Percentiles rank a stretch among this genome's conserved stretches.
Conservation (phyloP, 2,797 vertebrate species). For the Cottoperca gobio region DNA sequence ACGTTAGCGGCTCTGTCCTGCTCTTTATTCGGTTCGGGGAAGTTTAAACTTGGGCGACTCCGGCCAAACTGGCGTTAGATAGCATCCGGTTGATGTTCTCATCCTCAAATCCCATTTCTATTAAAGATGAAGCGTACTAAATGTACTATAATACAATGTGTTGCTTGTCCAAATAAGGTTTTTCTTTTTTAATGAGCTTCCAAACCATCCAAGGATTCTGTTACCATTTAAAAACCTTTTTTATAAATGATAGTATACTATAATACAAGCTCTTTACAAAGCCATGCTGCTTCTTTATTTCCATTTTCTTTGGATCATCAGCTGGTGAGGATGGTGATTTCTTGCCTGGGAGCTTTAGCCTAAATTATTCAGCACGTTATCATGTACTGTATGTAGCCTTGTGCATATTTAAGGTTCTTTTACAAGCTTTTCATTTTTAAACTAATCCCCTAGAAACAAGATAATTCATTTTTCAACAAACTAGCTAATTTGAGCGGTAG, state of each 20-base stretch:
- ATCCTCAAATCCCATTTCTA: not conserved
- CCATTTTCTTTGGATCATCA: not conserved
- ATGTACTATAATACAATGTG: not conserved
- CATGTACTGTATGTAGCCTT: not conserved
- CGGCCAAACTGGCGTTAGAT: no score
- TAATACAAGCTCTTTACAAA: not conserved
- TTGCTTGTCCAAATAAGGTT: not conserved
- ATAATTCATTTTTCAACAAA: not conserved
- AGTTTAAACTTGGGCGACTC: no score
- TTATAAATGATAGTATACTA: not conserved
- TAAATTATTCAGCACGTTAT: slow-evolving; percentile 1
- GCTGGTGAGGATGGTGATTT: not conserved
- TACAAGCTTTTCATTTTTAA: not conserved
- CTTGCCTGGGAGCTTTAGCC: not conserved
- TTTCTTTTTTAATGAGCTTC: not conserved
- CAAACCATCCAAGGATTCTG: not conserved
- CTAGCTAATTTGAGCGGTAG: not conserved
- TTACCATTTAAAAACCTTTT: not conserved
- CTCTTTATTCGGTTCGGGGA: no score
- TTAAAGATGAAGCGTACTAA: not conserved
- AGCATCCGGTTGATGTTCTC: not conserved
- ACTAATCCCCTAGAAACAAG: not conserved
- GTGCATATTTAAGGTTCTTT: slow-evolving; percentile 2
- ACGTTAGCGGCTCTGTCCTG: no score
- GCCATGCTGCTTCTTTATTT: not conserved